These are phyloP conservation scores for Drosophila bifasciata DNA, from an alignment of 1,140 invertebrate genomes.

Conservation along the genomic window DNA sequence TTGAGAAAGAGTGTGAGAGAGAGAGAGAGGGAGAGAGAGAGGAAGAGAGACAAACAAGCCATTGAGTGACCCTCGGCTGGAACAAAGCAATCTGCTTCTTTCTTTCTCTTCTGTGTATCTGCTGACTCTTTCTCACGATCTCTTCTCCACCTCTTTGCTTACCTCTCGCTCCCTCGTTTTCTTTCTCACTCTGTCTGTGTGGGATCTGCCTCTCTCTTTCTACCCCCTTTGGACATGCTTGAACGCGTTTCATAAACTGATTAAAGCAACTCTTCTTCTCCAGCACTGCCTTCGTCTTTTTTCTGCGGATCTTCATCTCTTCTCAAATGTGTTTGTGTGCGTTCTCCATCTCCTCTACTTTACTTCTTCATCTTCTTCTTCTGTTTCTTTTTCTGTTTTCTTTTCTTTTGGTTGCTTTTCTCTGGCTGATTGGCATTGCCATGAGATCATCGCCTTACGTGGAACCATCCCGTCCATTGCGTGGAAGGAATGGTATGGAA, in stretches of 20 bases:
- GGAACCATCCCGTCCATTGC: slow-evolving; percentile 59
- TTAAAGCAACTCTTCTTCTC: slow-evolving; percentile 77
- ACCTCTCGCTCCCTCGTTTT: neutral
- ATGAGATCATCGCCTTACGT: slow-evolving; percentile 80
- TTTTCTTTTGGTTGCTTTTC: slow-evolving; percentile 45
- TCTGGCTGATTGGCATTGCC: slow-evolving; percentile 30
- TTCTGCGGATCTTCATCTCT: too few relatives aligned
- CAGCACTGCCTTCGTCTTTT: slow-evolving; percentile 9
- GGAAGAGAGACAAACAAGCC: slow-evolving; percentile 36
- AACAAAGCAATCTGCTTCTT: slow-evolving; percentile 74
- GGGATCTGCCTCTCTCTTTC: slow-evolving; percentile 30
- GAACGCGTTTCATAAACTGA: slow-evolving; percentile 80
- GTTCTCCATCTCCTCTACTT: slow-evolving; percentile 45
- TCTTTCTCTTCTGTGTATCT: slow-evolving; percentile 7
- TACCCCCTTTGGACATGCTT: slow-evolving; percentile 68
- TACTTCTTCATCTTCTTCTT: slow-evolving; percentile 17
- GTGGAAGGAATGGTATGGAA: slow-evolving; percentile 40
- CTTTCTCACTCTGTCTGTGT: slow-evolving; percentile 1
- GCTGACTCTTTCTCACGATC: too few relatives aligned
- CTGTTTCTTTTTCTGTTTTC: slow-evolving; percentile 40
- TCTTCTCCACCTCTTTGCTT: too few relatives aligned
- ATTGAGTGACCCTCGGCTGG: slow-evolving; percentile 76
- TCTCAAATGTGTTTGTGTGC: slow-evolving; percentile 32
- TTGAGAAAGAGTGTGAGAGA: slow-evolving; percentile 21
- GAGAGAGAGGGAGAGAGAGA: neutral